These are phyloP conservation scores for Hemicrepidius hirtus DNA, from an alignment of 2,888 invertebrate species.

Conservation along the genomic window DNA sequence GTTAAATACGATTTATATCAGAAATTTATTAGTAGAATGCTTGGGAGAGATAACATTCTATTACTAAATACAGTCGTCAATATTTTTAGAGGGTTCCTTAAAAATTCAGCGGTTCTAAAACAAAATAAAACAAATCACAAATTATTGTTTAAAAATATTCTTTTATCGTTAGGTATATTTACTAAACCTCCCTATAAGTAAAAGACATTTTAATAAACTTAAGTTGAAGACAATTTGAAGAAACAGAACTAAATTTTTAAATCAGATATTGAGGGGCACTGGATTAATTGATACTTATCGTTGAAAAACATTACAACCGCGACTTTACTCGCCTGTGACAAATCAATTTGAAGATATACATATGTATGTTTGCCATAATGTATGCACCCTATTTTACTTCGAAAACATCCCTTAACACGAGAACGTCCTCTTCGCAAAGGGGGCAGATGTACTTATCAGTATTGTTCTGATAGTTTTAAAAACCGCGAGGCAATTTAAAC, in stretches of 20 bases:
- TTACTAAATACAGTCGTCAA: slow-evolving; percentile 67
- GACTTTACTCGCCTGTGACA: slow-evolving; percentile 72
- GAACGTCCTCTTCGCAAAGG: slow-evolving; percentile 55
- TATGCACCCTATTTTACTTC: slow-evolving; percentile 69
- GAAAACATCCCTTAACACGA: slow-evolving; percentile 64
- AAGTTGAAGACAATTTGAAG: too few species aligned
- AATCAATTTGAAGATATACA: slow-evolving; percentile 74
- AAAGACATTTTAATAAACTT: too few species aligned
- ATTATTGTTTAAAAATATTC: too few species aligned
- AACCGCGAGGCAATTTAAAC: slow-evolving; percentile 6
- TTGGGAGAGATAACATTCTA: slow-evolving; percentile 68
- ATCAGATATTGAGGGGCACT: slow-evolving; percentile 57
- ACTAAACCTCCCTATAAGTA: too few species aligned
- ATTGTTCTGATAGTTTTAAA: slow-evolving; percentile 55
- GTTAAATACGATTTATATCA: slow-evolving; percentile 66
- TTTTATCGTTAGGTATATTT: too few species aligned
- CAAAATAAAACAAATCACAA: too few species aligned
- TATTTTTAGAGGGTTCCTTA: slow-evolving; percentile 59
- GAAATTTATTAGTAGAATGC: slow-evolving; percentile 71
- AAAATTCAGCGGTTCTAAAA: slow-evolving; percentile 57
- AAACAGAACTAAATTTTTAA: too few species aligned
- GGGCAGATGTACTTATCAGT: slow-evolving; percentile 55
- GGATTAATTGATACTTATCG: slow-evolving; percentile 70
- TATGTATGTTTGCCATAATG: slow-evolving; percentile 71
- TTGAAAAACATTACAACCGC: slow-evolving; percentile 70